Evolutionary conservation across 2,888 invertebrate species (phyloP).

Genomic region (Rhingia rostrata): DNA sequence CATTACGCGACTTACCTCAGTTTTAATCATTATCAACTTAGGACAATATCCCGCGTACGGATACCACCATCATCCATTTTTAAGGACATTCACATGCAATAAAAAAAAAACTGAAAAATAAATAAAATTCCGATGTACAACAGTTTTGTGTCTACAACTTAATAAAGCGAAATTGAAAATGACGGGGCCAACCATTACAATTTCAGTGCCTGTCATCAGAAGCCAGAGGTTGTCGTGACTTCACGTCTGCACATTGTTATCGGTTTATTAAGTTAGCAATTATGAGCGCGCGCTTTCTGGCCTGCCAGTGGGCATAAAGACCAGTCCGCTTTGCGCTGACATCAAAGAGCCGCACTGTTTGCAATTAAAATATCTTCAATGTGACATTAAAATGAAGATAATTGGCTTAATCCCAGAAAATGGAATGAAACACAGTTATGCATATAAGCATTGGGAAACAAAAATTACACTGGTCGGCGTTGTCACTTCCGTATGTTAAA

Average conservation of each 20-base stretch:
- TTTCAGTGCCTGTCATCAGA: slow-evolving; percentile 22
- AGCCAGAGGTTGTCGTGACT: slow-evolving; percentile 21
- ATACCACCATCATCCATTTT: not conserved
- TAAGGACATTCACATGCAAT: not conserved
- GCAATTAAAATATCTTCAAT: slow-evolving; percentile 64
- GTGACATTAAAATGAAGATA: slow-evolving; percentile 62
- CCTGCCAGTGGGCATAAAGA: slow-evolving; percentile 16
- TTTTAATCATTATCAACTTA: not conserved
- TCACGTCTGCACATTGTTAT: slow-evolving; percentile 47
- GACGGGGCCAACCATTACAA: not conserved
- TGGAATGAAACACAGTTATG: slow-evolving; percentile 15
- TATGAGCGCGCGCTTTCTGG: not conserved
- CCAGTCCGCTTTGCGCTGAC: not conserved
- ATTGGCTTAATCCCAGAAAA: slow-evolving; percentile 60
- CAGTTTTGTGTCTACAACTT: slow-evolving; percentile 5
- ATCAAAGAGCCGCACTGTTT: slow-evolving; percentile 44
- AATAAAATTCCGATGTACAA: not conserved
- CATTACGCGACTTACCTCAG: too few relatives aligned
- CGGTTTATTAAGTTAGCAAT: slow-evolving; percentile 52
- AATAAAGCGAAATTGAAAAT: slow-evolving; percentile 24
- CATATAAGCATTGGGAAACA: slow-evolving; percentile 6
- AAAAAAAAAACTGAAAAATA: too few relatives aligned
- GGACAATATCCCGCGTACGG: not conserved
- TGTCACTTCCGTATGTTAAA: too few relatives aligned
- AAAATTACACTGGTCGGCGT: too few relatives aligned